These are phyloP conservation scores for Platyscapa corneri DNA, from an alignment of 1,140 invertebrate genomes.

Conservation along the genomic window DNA sequence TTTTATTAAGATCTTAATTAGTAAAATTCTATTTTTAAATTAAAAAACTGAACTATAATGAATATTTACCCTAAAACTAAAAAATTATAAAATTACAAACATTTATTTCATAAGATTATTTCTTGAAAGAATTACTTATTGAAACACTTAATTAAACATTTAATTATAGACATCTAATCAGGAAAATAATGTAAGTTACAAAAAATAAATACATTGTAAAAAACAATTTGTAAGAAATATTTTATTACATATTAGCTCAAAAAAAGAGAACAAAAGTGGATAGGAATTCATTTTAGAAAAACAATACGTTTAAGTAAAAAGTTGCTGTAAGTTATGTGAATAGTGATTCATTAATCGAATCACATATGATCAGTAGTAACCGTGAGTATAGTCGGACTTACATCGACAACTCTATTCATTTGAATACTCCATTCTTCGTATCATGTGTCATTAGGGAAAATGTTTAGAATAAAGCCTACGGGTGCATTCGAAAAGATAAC, in stretches of 20 bases:
- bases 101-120: no score
- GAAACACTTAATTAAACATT: no score
- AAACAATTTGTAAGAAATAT: no score
- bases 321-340: neutral
- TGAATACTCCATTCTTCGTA: neutral
- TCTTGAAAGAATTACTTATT: no score
- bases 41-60: no score
- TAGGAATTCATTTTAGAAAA: neutral
- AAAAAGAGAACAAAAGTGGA: neutral
- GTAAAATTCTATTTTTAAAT: no score
- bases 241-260: neutral
- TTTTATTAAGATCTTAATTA: no score
- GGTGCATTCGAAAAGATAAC: neutral
- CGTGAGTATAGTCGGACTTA: slow-evolving; percentile 31
- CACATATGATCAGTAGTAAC: slow-evolving; percentile 37
- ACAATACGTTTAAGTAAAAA: neutral
- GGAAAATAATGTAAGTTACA: no score
- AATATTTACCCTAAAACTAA: no score
- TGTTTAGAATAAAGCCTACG: neutral
- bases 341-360: slow-evolving; percentile 6
- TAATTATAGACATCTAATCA: no score
- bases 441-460: neutral
- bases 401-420: neutral
- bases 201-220: neutral
- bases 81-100: no score